Base-by-base conservation (phyloP, 92 coral and sea anemone genomes). In the Palythoa caribaeorum region DNA sequence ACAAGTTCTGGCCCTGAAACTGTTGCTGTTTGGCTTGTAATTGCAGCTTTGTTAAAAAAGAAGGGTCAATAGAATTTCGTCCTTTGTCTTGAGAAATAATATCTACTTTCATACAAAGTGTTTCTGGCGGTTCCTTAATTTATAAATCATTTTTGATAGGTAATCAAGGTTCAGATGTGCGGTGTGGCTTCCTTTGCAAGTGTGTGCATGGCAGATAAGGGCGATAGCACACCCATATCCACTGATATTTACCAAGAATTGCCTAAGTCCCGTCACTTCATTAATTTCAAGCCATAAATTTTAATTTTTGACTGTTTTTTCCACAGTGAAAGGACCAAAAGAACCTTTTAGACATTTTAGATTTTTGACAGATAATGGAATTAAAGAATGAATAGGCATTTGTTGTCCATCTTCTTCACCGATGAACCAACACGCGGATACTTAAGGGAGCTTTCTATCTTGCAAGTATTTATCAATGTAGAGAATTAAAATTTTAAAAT, bases 131-230 rank as follows among this genome's bases (percentile, higher is more conserved):
- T 89, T 94, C 90, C 94, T 80, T 89, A 88, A 94, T 93, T 93
- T 81, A 95, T 95, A 92, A 94, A 95, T 95, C 94, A 95, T 91
- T 90, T 88, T 86, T 90, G 96, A 95, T 87, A 80, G 93, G 90
- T 79, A 91, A 57, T 92, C 83, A 81, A 48, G 66, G 60, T 81
- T 68, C 63, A 81, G 36, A 65, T 65, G 66, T 65, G 60, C 76
- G 55, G 86, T 66, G 86, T 68, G 76, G 62, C 73, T 68, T 81
- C 76, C 86, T 65, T 19, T 38, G 48, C 75, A 66, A 36, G 86
- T 81, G 74, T 81, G 86, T 21, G 60, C 36, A 16, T 52, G 12
- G 28, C 15, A 81, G 86, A 81, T 81, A 81, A 81, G 86, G 76
- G 48, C 59, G 86, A 79, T 79, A 81, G 66, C 75, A 65, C 86